These are phyloP conservation scores for Acyrthosiphon pisum DNA, from an alignment of 1,140 invertebrate genomes.

Conservation along the genomic window DNA sequence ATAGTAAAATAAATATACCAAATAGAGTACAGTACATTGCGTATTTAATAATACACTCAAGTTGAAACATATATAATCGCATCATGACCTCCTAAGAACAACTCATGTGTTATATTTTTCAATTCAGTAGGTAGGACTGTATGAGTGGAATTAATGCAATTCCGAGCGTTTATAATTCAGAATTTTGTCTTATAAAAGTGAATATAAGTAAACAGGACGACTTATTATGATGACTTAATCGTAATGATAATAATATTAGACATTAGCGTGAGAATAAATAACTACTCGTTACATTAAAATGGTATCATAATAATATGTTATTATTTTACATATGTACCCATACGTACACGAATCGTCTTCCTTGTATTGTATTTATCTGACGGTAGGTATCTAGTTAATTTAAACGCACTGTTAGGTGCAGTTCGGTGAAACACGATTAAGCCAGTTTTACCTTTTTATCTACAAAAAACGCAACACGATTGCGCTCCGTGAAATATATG, in stretches of 20 bases:
- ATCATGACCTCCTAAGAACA: too few species aligned
- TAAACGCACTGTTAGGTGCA: not conserved
- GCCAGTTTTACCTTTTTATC: too few species aligned
- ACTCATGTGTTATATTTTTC: too few species aligned
- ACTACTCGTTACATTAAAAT: not conserved
- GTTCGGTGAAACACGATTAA: too few species aligned
- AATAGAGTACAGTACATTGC: too few species aligned
- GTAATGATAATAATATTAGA: constrained; percentile 26
- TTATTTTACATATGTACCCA: not conserved
- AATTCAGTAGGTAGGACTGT: too few species aligned
- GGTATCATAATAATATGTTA: too few species aligned
- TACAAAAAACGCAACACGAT: too few species aligned
- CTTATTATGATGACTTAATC: constrained; percentile 18
- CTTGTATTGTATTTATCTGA: not conserved
- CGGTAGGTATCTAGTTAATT: not conserved
- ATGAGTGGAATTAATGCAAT: not conserved
- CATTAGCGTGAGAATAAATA: constrained; percentile 16
- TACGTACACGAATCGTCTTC: not conserved
- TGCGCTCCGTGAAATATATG: too few species aligned
- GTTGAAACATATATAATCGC: too few species aligned
- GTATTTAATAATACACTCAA: too few species aligned
- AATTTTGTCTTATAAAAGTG: not conserved
- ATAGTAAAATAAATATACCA: too few species aligned
- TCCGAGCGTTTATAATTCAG: not conserved
- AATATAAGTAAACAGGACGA: not conserved